Percentiles rank a stretch among this genome's conserved stretches.
Conservation (phyloP, 2,888 invertebrate species). For the Macrosoma leucophasiata region DNA sequence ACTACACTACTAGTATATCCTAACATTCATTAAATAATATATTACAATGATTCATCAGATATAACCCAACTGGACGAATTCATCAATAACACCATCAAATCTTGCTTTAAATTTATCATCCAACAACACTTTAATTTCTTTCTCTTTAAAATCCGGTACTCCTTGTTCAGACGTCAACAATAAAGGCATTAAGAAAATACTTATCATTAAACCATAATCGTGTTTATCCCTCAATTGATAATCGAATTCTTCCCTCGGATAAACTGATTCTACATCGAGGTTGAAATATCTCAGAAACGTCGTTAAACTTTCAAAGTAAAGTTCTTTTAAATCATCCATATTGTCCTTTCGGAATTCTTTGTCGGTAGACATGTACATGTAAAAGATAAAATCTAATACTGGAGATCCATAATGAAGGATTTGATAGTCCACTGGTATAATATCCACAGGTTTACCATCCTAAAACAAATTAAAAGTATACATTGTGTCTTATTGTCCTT, state of each 20-base stretch:
- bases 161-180: conserved; percentile 28
- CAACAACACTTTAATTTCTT: conserved; percentile 22
- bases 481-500: too few species aligned
- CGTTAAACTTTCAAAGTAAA: conserved; percentile 33
- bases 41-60: too few species aligned
- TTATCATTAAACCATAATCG: conserved; percentile 34
- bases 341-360: conserved; percentile 32
- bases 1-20: too few species aligned
- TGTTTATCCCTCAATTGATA: conserved; percentile 29
- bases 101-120: conserved; percentile 29
- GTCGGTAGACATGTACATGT: conserved; percentile 31
- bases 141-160: conserved; percentile 28
- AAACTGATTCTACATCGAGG: conserved; percentile 30
- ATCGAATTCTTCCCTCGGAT: conserved; percentile 35
- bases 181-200: conserved; percentile 31
- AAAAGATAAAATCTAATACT: conserved; percentile 32
- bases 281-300: conserved; percentile 33
- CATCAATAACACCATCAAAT: conserved; percentile 32
- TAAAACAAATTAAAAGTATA: conserved; percentile 29
- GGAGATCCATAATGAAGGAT: conserved; percentile 32
- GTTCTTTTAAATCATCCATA: conserved; percentile 31
- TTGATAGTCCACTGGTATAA: conserved; percentile 37
- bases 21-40: too few species aligned
- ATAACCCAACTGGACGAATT: conserved; percentile 32
- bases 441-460: conserved; percentile 32